Percentiles rank a stretch among this genome's conserved stretches.
These are phyloP conservation scores for Sinhomidia bicolor DNA, from an alignment of 2,888 invertebrate genomes.

Conservation along the genomic window DNA sequence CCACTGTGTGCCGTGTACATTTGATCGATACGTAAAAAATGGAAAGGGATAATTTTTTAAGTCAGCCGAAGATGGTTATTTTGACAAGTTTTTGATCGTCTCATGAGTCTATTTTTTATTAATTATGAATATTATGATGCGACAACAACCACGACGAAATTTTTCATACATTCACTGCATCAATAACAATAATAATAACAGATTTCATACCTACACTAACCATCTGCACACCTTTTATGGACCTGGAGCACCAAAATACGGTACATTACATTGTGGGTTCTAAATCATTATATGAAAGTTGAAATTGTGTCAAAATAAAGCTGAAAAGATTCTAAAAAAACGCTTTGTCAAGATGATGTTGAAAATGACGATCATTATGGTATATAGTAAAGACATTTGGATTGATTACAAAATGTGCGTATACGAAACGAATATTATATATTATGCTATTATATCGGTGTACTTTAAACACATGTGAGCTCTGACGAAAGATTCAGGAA, in stretches of 20 bases:
- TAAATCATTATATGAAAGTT: not conserved
- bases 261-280: not conserved
- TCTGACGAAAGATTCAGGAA: conserved; percentile 50
- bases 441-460: too few species aligned
- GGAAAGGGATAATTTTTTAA: not conserved
- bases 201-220: too few species aligned
- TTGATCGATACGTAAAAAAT: not conserved
- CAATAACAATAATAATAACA: too few species aligned
- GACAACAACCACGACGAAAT: not conserved
- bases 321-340: not conserved
- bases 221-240: not conserved
- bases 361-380: conserved; percentile 8
- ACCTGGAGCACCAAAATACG: not conserved
- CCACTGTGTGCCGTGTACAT: not conserved
- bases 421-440: too few species aligned
- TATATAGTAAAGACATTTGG: conserved; percentile 15
- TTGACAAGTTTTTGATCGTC: conserved; percentile 58
- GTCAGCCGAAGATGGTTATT: conserved; percentile 50
- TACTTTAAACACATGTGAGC: too few species aligned
- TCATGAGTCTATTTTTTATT: not conserved
- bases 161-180: not conserved
- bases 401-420: too few species aligned
- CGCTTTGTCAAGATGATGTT: not conserved
- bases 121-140: conserved; percentile 20
- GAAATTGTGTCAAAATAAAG: not conserved